Conservation (phyloP, 2,888 invertebrate genomes). For the Metellina segmentata region DNA sequence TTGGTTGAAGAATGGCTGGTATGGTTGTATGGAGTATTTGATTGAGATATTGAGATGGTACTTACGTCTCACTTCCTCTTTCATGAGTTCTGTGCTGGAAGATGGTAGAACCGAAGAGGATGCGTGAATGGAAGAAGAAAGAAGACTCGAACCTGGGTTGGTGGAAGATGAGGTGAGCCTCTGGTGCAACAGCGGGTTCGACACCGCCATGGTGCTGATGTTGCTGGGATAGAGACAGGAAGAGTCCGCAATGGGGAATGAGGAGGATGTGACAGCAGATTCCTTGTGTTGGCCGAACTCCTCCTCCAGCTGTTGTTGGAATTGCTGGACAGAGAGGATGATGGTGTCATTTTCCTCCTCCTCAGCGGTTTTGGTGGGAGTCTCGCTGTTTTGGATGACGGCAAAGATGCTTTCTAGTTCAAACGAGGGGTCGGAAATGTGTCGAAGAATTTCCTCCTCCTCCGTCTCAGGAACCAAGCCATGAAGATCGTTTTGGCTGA, state of each 20-base stretch:
- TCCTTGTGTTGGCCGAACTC: constrained; percentile 20
- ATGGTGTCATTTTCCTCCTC: constrained; percentile 45
- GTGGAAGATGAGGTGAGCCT: constrained; percentile 44
- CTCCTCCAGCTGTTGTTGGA: constrained; percentile 61
- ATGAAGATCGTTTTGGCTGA: constrained; percentile 87
- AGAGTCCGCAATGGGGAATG: constrained; percentile 55
- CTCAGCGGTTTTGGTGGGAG: background rate
- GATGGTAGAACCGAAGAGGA: constrained; percentile 21
- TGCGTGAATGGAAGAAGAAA: constrained; percentile 45
- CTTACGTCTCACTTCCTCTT: constrained; percentile 56
- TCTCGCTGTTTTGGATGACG: constrained; percentile 75
- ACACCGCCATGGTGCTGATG: constrained; percentile 48
- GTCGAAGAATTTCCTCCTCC: constrained; percentile 90
- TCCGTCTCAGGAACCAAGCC: constrained; percentile 86
- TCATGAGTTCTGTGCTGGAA: constrained; percentile 57
- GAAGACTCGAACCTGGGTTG: constrained; percentile 32
- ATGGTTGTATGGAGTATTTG: background rate
- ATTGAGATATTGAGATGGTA: background rate
- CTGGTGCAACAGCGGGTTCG: constrained; percentile 60
- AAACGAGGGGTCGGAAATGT: constrained; percentile 90
- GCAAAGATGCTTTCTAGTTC: constrained; percentile 87
- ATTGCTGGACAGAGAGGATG: constrained; percentile 41
- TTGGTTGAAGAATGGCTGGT: too few species aligned
- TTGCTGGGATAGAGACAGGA: constrained; percentile 39
- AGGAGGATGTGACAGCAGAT: constrained; percentile 5